Conservation (phyloP, 2,797 vertebrate species). For the Tachyglossus aculeatus region DNA sequence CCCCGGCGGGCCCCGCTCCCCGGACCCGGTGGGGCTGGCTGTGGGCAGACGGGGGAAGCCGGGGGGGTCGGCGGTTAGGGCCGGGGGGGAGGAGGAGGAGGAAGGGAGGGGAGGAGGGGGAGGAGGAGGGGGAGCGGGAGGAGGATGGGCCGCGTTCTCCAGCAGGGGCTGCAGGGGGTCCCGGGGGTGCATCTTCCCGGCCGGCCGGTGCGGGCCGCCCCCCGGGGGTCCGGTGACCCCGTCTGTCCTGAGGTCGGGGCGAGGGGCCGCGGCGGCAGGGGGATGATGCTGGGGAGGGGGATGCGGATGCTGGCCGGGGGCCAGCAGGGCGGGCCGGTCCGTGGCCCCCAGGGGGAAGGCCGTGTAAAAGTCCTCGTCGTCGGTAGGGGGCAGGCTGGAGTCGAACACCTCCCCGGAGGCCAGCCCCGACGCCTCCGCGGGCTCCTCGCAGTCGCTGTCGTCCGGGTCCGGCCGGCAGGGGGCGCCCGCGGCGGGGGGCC, state of each 20-base stretch:
- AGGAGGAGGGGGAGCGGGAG: constrained; percentile 72
- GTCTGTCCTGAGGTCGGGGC: constrained; percentile 72
- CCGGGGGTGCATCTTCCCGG: constrained; percentile 96
- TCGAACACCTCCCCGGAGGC: constrained; percentile 90
- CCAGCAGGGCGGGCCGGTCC: constrained; percentile 91
- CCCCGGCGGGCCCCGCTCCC: constrained; percentile 86
- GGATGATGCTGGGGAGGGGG: constrained; percentile 73
- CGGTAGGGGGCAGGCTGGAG: constrained; percentile 86
- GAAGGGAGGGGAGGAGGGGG: constrained; percentile 79
- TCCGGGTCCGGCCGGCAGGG: constrained; percentile 90
- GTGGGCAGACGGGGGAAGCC: constrained; percentile 94
- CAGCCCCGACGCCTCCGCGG: constrained; percentile 91
- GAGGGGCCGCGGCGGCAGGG: too few species aligned
- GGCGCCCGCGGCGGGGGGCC: too few species aligned
- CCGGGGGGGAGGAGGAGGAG: constrained; percentile 79
- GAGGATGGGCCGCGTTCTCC: constrained; percentile 77
- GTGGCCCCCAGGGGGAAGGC: constrained; percentile 90
- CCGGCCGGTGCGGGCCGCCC: constrained; percentile 81
- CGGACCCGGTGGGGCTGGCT: constrained; percentile 88
- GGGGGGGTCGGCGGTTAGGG: constrained; percentile 87
- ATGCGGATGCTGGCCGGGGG: constrained; percentile 74
- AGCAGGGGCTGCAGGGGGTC: constrained; percentile 78
- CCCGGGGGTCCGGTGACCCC: constrained; percentile 71
- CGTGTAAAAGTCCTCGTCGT: constrained; percentile 96
- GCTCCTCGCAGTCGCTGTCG: constrained; percentile 90